Base-by-base conservation (phyloP, 2,888 invertebrate genomes). In the Linnaemya tessellans region DNA sequence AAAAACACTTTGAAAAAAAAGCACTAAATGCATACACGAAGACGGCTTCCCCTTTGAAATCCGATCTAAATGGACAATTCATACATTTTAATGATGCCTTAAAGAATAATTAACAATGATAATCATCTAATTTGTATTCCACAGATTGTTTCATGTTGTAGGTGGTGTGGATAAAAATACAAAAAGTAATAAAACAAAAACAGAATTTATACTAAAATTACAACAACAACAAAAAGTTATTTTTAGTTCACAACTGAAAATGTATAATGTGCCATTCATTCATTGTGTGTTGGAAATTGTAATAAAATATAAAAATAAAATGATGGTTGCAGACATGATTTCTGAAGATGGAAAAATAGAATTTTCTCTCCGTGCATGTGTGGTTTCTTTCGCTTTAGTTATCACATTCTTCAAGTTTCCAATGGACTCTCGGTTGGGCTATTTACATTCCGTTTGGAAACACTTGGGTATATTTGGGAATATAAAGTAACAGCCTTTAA, bases 91-190 rank as follows among this genome's bases (percentile, higher is more conserved):
- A 81, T 81, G 68, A 70, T 81, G 64, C 25, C 75, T 64, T 75
- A 54, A 70, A 70, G 81, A 75, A 81, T 75, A 81, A 75, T 81
- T 81, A 81, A 81, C 62, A 81, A 75, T 56, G 54, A 81, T 70
- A 70, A 81, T 75, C 54, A 70, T 81, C 54, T 75, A 70, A 81
- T 81, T 81, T 81, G 81, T 81, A 81, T 81, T 81, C 81, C 62
- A 67, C 10, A 46, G 75, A 75, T 70, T 70, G 70, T 75, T 70
- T 54, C 56, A 38, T 68, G 25, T 75, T 75, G 81, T 75, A 81
- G 81, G 81, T 81, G 75, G 73, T 60, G 67, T 30, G 65, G 49
- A 46, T 56, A 22, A 20, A 64, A 15, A 60, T n/a, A 41, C n/a
- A 20, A 20, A 20, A 54, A 49, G n/a, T 35, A 13, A 49, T 9